Evolutionary conservation across 2,113 vertebrate species (phyloP).

Genomic region (Atherinomorus stipes): DNA sequence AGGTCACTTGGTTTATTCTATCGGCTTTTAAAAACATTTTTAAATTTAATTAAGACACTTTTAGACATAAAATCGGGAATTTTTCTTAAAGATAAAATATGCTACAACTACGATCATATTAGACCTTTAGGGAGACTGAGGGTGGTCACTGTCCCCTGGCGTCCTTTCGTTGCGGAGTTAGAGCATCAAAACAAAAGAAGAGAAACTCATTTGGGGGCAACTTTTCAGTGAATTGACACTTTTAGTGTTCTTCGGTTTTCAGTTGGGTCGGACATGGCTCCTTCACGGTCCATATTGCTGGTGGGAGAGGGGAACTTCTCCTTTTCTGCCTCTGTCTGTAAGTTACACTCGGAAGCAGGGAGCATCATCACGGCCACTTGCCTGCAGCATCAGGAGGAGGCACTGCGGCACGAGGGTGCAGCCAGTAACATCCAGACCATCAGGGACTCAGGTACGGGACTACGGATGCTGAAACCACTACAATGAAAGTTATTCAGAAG

Average conservation of each 20-base stretch:
- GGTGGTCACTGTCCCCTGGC: slow-evolving; percentile 9
- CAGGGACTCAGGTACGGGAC: slow-evolving; percentile 81
- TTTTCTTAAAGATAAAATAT: slow-evolving; percentile 3
- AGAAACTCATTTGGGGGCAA: background rate
- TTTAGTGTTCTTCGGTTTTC: background rate
- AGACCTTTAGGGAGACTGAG: slow-evolving; percentile 5
- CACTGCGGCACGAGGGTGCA: slow-evolving; percentile 71
- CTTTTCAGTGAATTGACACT: background rate
- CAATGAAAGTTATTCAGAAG: too few relatives aligned
- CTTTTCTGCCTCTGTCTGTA: slow-evolving; percentile 85
- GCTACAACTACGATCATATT: background rate
- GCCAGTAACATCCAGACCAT: slow-evolving; percentile 82
- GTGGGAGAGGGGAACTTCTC: slow-evolving; percentile 97
- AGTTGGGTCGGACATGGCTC: slow-evolving; percentile 45
- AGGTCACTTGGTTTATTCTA: slow-evolving; percentile 27
- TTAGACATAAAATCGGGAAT: background rate
- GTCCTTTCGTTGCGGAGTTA: background rate
- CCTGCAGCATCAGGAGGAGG: slow-evolving; percentile 79
- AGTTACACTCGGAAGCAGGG: slow-evolving; percentile 14
- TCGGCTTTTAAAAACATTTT: too few relatives aligned
- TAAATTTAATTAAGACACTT: accelerated
- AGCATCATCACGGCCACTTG: slow-evolving; percentile 86
- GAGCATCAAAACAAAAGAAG: background rate
- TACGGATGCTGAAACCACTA: too few relatives aligned
- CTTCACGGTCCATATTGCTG: slow-evolving; percentile 78